phyloP scores from a whole-genome alignment of 2,888 invertebrate species.

The Icerya purchasi region DNA sequence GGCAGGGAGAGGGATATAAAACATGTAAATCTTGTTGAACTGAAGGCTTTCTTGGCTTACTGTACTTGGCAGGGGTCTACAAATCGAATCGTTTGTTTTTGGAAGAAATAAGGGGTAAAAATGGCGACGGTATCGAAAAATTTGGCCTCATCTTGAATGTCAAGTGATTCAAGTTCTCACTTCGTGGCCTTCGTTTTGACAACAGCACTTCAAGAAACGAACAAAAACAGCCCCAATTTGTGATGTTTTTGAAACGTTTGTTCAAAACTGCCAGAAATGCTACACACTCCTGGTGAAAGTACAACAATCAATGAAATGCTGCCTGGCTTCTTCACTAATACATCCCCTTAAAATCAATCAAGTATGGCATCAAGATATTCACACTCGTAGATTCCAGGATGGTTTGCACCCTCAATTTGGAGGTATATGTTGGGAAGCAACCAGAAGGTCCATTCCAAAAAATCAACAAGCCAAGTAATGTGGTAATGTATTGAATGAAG shows the following conservation, averaged over 20 bases:
- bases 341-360: neutral
- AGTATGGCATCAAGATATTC: neutral
- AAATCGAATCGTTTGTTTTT: neutral
- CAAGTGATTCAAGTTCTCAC: neutral
- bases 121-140: neutral
- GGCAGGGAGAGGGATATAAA: neutral
- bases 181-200: neutral
- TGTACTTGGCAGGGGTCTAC: neutral
- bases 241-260: neutral
- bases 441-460: neutral
- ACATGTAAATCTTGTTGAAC: neutral
- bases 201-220: neutral
- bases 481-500: no score
- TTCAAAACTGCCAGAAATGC: neutral
- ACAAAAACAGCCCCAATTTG: neutral
- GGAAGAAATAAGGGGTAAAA: neutral
- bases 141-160: neutral
- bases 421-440: neutral
- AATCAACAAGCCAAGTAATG: neutral
- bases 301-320: neutral
- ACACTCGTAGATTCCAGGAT: neutral
- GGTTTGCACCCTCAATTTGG: neutral
- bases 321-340: neutral
- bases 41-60: neutral
- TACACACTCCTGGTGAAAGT: neutral